Base-by-base conservation (phyloP, 2,888 invertebrate genomes). In the Galerucella nymphaeae region DNA sequence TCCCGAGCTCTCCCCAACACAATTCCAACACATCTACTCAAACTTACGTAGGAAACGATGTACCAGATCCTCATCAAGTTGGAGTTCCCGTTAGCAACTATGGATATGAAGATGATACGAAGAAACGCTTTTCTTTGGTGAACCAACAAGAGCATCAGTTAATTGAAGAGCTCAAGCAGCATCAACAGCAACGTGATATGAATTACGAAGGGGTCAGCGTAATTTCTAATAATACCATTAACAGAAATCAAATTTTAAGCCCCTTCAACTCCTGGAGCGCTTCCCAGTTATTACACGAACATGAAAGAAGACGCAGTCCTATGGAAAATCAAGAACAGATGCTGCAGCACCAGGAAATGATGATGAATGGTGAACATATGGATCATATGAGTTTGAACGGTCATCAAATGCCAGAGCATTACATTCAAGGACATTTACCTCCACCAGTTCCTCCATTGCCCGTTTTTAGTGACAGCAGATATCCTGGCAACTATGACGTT, bases 191-290 rank as follows among this genome's bases (percentile, higher is more conserved):
- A 59, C 81, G 81, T 59, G 79, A 82, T 16, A 82, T 83, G 30
- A 80, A 81, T 58, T 85, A 84, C 72, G 83, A 81, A 20, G 84
- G 84, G 6, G 74, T 86, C 9, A 86, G 86, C 72, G 85, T 86
- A 1, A 86, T 86, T 69, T 85, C 86, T 71, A 87, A 84, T 72
- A 86, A 86, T 65, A 87, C 86, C 1, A 81, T 88, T 14, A 86
- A 86, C 50, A 79, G 88, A 48, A 85, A 84, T 55, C 87, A 86
- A 1, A 88, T 75, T 10, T 82, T 89, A 45, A 89, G 88, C 76
- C 90, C 89, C 0, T 89, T 87, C 80, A 90, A 89, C 78, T 89
- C 89, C 1, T 90, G 91, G 90, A 89, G 89, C 38, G 90, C 90
- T 2, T 89, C 89, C 4, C 90, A 91, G 78, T 83, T 91, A 13